phyloP scores from a whole-genome alignment of 2,888 invertebrate genomes.

The Fragum sueziense region DNA sequence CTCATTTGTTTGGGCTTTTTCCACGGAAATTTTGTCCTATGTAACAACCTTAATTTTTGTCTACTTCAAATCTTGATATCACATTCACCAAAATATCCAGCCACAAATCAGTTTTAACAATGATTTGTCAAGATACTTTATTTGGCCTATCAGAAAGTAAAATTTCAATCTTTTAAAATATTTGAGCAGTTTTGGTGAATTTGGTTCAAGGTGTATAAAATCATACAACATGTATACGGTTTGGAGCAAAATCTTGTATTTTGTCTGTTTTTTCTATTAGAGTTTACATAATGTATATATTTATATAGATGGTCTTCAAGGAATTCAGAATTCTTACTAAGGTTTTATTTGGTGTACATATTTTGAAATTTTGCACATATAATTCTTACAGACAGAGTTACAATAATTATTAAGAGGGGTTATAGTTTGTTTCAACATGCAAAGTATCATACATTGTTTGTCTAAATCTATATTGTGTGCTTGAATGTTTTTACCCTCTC shows the following conservation, averaged over 20 bases:
- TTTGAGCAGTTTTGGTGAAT: not conserved
- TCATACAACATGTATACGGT: constrained; percentile 7
- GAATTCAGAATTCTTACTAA: not conserved
- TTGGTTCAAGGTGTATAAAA: not conserved
- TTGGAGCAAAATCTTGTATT: constrained; percentile 20
- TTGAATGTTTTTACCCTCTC: no score
- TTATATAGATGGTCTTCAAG: constrained; percentile 1
- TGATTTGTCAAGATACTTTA: no score
- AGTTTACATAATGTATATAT: constrained; percentile 15
- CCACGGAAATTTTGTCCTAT: constrained; percentile 3
- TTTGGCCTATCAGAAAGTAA: no score
- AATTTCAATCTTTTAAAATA: no score
- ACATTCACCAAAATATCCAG: no score
- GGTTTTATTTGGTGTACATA: not conserved
- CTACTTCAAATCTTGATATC: not conserved
- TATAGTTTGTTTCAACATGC: no score
- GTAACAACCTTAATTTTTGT: not conserved
- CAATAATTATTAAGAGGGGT: no score
- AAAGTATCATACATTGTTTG: no score
- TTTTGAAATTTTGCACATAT: no score
- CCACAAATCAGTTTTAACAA: no score
- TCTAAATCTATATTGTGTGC: no score
- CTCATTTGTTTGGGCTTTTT: constrained; percentile 6
- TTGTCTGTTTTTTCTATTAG: constrained; percentile 23
- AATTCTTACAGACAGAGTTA: no score